These are phyloP conservation scores for Haliclystus octoradiatus DNA, from an alignment of 30 jellyfish, hydroid and myxozoan species.

Conservation along the genomic window DNA sequence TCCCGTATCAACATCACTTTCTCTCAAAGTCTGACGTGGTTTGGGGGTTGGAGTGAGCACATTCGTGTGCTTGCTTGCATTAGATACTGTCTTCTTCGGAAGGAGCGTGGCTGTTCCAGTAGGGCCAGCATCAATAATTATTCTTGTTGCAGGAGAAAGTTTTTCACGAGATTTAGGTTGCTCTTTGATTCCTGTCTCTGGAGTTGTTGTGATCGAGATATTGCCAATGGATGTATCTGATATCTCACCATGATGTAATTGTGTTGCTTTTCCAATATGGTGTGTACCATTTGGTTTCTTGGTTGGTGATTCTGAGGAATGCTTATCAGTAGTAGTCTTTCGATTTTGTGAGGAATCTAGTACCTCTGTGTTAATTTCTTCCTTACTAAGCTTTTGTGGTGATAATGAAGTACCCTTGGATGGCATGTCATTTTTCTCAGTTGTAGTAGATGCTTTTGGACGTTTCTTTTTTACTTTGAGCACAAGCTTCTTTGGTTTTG, in stretches of 20 bases:
- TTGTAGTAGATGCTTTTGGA: background rate
- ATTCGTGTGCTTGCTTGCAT: too few species aligned
- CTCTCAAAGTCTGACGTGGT: too few species aligned
- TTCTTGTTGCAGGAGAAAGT: background rate
- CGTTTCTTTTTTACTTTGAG: conserved; percentile 23
- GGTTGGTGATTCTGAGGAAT: background rate
- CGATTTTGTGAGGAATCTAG: background rate
- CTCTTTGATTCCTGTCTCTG: background rate
- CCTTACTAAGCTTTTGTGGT: background rate
- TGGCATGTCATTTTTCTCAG: background rate
- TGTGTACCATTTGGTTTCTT: too few species aligned
- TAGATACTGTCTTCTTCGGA: too few species aligned
- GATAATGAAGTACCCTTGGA: background rate
- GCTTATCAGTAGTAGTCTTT: background rate
- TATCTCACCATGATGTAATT: too few species aligned
- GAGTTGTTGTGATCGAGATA: background rate
- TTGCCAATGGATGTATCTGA: background rate
- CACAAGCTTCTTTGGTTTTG: conserved; percentile 17
- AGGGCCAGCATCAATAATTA: background rate
- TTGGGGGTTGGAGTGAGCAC: too few species aligned
- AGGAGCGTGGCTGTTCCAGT: background rate
- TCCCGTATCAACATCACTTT: background rate
- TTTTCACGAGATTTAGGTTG: background rate
- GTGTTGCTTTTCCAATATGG: too few species aligned
- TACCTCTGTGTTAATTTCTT: background rate